phyloP scores from a whole-genome alignment of 37 sponge, comb jelly and placozoan species.

The Sycon ciliatum region DNA sequence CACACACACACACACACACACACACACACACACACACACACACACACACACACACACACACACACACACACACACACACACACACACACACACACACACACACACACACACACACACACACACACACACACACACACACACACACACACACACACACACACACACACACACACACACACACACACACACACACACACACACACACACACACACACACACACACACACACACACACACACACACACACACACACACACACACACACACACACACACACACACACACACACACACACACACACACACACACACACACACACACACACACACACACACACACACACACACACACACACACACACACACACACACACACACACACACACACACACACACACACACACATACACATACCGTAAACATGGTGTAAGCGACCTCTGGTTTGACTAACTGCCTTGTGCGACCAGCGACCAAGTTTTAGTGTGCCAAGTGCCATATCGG shows the following conservation, averaged over 20 bases:
- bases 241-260: slow-evolving; percentile 25
- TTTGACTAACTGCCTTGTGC: no score
- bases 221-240: slow-evolving; percentile 28
- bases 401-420: slow-evolving; percentile 18
- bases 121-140: slow-evolving; percentile 29
- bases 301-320: slow-evolving; percentile 34
- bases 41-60: slow-evolving; percentile 14
- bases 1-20: not conserved
- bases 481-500: no score
- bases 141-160: slow-evolving; percentile 31
- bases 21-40: not conserved
- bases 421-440: no score
- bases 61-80: not conserved
- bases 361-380: slow-evolving; percentile 24
- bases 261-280: slow-evolving; percentile 36
- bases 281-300: slow-evolving; percentile 37
- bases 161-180: slow-evolving; percentile 22
- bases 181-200: slow-evolving; percentile 30
- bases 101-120: slow-evolving; percentile 22
- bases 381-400: slow-evolving; percentile 21
- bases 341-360: slow-evolving; percentile 13
- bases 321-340: slow-evolving; percentile 26
- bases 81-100: slow-evolving; percentile 29
- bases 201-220: slow-evolving; percentile 33
- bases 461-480: no score